phyloP scores from a whole-genome alignment of 2,888 invertebrate species.

The Hydrotaea diabolus region DNA sequence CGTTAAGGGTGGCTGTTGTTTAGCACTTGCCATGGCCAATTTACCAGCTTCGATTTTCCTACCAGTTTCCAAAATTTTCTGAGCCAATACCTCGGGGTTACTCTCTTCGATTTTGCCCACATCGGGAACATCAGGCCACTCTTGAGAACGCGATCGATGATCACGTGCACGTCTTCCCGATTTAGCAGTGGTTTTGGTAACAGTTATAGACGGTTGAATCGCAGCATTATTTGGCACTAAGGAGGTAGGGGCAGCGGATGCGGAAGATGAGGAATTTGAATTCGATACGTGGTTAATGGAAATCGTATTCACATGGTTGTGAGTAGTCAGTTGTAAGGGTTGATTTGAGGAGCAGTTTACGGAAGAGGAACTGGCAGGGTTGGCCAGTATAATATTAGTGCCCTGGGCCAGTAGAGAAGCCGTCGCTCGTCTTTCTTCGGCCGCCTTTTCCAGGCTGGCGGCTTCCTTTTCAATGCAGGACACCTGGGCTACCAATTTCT shows the following conservation, averaged over 20 bases:
- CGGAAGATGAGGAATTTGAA: slow-evolving; percentile 67
- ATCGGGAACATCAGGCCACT: slow-evolving; percentile 95
- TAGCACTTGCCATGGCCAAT: slow-evolving; percentile 80
- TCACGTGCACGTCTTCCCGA: slow-evolving; percentile 86
- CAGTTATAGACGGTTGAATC: slow-evolving; percentile 58
- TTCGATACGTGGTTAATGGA: slow-evolving; percentile 44
- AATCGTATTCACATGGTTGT: slow-evolving; percentile 57
- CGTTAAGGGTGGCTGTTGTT: slow-evolving; percentile 64
- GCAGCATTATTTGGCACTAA: slow-evolving; percentile 66
- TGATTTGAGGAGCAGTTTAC: slow-evolving; percentile 36
- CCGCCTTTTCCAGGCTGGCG: slow-evolving; percentile 86
- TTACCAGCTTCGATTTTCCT: slow-evolving; percentile 94
- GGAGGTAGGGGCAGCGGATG: slow-evolving; percentile 37
- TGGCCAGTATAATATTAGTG: slow-evolving; percentile 77
- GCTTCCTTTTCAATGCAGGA: slow-evolving; percentile 91
- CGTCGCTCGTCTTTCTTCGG: slow-evolving; percentile 84
- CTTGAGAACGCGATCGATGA: slow-evolving; percentile 90
- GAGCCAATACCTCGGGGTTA: slow-evolving; percentile 93
- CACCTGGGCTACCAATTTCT: slow-evolving; percentile 90
- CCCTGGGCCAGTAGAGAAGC: slow-evolving; percentile 78
- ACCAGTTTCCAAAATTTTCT: slow-evolving; percentile 94
- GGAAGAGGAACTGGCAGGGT: slow-evolving; percentile 49
- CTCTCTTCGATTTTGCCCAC: slow-evolving; percentile 95
- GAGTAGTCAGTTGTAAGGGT: slow-evolving; percentile 64
- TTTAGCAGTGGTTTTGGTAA: slow-evolving; percentile 72